Conservation (phyloP, 2,888 invertebrate species). For the Plebejus melissa region DNA sequence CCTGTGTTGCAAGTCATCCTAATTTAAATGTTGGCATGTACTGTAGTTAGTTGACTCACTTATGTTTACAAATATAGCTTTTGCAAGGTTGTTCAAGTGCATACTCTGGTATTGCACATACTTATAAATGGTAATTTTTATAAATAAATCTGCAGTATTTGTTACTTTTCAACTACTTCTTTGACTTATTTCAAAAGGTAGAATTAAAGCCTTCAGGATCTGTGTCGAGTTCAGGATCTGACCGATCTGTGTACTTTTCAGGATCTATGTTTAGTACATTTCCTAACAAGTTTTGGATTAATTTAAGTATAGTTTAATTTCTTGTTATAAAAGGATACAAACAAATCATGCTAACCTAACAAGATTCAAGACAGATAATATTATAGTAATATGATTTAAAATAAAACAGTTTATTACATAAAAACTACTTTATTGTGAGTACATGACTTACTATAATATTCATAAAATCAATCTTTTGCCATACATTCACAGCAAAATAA, state of each 20-base stretch:
- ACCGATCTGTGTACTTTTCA: too few species aligned
- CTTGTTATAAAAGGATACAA: too few species aligned
- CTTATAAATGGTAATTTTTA: background rate
- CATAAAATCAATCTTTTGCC: background rate
- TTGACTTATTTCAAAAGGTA: background rate
- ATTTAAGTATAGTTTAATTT: too few species aligned
- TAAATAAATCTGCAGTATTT: background rate
- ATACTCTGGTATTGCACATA: background rate
- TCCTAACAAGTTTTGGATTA: too few species aligned
- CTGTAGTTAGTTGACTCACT: conserved; percentile 18
- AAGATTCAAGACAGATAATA: too few species aligned
- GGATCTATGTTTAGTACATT: too few species aligned
- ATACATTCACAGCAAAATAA: background rate
- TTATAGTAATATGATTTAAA: background rate
- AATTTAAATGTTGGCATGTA: conserved; percentile 57
- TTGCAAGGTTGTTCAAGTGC: background rate
- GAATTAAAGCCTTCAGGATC: too few species aligned
- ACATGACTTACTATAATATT: background rate
- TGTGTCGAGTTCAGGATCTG: too few species aligned
- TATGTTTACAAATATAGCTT: conserved; percentile 24
- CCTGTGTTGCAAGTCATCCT: conserved; percentile 63
- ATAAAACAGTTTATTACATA: background rate
- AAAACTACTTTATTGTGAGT: background rate
- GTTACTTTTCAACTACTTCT: background rate
- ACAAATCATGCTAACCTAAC: too few species aligned